Evolutionary conservation across 2,797 vertebrate species (phyloP).

Genomic region (Myripristis murdjan): DNA sequence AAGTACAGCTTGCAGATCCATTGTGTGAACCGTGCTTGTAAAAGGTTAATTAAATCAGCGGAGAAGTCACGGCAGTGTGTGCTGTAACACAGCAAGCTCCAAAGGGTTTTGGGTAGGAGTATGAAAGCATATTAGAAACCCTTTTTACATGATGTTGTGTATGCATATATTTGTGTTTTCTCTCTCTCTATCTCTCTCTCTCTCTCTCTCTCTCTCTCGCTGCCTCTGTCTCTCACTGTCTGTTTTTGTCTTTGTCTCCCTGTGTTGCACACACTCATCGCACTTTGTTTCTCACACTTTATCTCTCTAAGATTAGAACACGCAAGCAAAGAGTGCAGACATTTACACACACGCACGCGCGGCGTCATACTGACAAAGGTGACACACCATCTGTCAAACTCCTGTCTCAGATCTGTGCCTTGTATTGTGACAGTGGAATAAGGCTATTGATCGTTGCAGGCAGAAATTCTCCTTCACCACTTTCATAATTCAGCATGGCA

Average conservation of each 20-base stretch:
- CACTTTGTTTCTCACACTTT: slow-evolving; percentile 63
- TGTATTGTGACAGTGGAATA: slow-evolving; percentile 72
- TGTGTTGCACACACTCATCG: slow-evolving; percentile 1
- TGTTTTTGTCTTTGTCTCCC: too few species aligned
- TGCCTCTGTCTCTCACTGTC: slow-evolving; percentile 23
- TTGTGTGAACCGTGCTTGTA: slow-evolving; percentile 65
- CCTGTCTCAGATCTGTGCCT: slow-evolving; percentile 64
- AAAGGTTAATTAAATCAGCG: slow-evolving; percentile 82
- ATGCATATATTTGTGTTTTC: slow-evolving; percentile 56
- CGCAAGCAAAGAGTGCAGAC: slow-evolving; percentile 43
- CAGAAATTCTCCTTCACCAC: slow-evolving; percentile 64
- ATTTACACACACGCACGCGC: slow-evolving; percentile 13
- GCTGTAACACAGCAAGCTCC: slow-evolving; percentile 71
- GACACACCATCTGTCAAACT: slow-evolving; percentile 81
- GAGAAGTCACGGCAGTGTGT: slow-evolving; percentile 70
- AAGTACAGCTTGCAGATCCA: slow-evolving; percentile 47
- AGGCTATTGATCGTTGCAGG: slow-evolving; percentile 71
- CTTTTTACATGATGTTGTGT: slow-evolving; percentile 58
- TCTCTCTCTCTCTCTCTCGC: slow-evolving; percentile 3
- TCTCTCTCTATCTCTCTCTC: slow-evolving; percentile 21
- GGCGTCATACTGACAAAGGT: slow-evolving; percentile 73
- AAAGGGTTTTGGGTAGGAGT: slow-evolving; percentile 72
- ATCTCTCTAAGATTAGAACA: slow-evolving; percentile 63
- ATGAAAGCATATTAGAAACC: slow-evolving; percentile 70
- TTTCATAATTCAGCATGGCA: slow-evolving; percentile 80